Evolutionary conservation across 2,888 invertebrate genomes (phyloP).

Genomic region (Phyto melanocephala): DNA sequence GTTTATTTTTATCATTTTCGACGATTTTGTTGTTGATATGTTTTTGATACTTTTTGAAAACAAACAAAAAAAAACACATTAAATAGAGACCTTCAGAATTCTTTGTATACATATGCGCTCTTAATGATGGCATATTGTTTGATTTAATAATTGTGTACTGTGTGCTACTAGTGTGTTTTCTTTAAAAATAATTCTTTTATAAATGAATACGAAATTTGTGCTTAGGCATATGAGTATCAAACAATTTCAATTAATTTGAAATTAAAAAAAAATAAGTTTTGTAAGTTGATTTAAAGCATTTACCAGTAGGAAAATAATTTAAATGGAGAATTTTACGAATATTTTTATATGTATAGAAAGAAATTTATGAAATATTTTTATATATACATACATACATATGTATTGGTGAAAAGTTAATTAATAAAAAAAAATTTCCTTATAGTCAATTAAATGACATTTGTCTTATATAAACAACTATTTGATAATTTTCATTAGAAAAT

Average conservation of each 20-base stretch:
- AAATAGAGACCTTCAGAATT: conserved; percentile 29
- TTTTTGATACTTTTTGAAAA: not conserved
- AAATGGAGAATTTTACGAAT: too few species aligned
- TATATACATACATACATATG: too few species aligned
- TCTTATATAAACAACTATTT: too few species aligned
- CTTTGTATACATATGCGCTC: not conserved
- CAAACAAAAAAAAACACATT: not conserved
- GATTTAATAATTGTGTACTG: not conserved
- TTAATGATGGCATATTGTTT: not conserved
- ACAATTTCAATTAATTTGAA: not conserved
- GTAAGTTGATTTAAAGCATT: too few species aligned
- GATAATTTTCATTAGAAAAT: too few species aligned
- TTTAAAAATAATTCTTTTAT: not conserved
- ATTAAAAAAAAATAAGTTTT: not conserved
- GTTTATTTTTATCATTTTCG: not conserved
- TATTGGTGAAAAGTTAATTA: too few species aligned
- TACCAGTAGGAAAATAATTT: too few species aligned
- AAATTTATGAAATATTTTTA: too few species aligned
- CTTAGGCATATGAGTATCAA: not conserved
- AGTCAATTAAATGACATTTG: too few species aligned
- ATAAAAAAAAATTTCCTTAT: too few species aligned
- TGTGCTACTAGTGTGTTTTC: not conserved
- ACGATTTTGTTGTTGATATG: not conserved
- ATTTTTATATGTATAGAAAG: too few species aligned
- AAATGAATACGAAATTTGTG: not conserved